These are phyloP conservation scores for Neoitamus cyanurus DNA, from an alignment of 2,888 invertebrate species.

Conservation along the genomic window DNA sequence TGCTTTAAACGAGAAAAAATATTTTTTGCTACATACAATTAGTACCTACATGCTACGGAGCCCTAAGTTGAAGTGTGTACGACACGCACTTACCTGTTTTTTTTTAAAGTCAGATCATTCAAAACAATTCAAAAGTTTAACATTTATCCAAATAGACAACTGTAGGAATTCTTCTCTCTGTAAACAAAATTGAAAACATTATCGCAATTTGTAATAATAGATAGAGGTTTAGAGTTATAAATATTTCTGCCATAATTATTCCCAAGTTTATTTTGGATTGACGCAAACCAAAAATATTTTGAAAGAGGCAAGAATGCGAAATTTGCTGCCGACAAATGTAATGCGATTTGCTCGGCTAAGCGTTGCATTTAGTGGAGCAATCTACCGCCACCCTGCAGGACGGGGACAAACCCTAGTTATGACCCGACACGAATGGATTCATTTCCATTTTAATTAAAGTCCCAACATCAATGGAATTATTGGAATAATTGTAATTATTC, in stretches of 20 bases:
- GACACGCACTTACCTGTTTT: no score
- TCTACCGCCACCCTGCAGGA: not conserved
- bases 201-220: no score
- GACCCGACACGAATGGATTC: not conserved
- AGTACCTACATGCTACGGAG: no score
- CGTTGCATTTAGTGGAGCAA: not conserved
- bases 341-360: not conserved
- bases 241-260: not conserved
- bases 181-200: no score
- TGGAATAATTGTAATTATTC: slow-evolving; percentile 1
- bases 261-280: not conserved
- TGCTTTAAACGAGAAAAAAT: no score
- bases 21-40: no score
- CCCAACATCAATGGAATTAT: not conserved
- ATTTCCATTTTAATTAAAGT: slow-evolving; percentile 13
- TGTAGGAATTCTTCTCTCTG: no score
- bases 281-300: not conserved
- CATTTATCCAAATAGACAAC: no score
- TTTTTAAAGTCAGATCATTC: no score
- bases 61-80: no score
- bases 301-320: not conserved
- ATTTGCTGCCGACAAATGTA: not conserved
- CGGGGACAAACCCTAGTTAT: not conserved
- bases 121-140: no score
- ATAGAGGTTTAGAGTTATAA: no score